Evolutionary conservation across 2,113 vertebrate genomes (phyloP).

Genomic region (Eublepharis macularius): DNA sequence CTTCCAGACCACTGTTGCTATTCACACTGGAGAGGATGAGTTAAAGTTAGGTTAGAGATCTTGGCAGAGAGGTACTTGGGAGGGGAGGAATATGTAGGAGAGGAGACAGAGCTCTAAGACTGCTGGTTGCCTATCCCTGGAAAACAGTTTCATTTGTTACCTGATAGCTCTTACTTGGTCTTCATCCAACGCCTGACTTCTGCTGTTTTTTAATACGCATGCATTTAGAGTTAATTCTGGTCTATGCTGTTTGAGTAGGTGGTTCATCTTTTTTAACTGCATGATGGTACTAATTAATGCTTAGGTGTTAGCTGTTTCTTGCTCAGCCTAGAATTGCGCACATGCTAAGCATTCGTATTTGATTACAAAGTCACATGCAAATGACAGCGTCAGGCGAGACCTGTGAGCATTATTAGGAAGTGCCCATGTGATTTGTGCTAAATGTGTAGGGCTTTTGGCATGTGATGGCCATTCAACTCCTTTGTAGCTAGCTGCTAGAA

Average conservation of each 20-base stretch:
- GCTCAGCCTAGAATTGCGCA: conserved; percentile 22
- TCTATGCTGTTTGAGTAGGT: accelerated
- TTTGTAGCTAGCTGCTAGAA: conserved; percentile 16
- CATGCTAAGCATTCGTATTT: conserved; percentile 18
- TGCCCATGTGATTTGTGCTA: neutral
- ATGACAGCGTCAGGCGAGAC: conserved; percentile 30
- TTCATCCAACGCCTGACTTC: neutral
- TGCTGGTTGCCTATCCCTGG: neutral
- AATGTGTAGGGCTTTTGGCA: conserved; percentile 5
- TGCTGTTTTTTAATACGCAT: neutral
- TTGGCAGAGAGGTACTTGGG: neutral
- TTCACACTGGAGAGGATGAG: too few species aligned
- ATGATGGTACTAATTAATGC: conserved; percentile 32
- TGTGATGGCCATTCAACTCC: neutral
- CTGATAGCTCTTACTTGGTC: neutral
- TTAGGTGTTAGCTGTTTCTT: neutral
- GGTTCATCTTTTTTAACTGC: neutral
- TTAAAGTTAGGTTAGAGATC: too few species aligned
- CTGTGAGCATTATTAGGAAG: neutral
- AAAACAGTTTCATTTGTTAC: neutral
- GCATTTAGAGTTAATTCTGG: neutral
- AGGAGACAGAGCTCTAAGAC: neutral
- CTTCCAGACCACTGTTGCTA: too few species aligned
- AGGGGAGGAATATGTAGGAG: neutral
- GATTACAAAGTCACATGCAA: conserved; percentile 28